Evolutionary conservation across 2,888 invertebrate genomes (phyloP), one percentile per base, ranked within the genome.

Genomic region (Cistogaster globosa): DNA sequence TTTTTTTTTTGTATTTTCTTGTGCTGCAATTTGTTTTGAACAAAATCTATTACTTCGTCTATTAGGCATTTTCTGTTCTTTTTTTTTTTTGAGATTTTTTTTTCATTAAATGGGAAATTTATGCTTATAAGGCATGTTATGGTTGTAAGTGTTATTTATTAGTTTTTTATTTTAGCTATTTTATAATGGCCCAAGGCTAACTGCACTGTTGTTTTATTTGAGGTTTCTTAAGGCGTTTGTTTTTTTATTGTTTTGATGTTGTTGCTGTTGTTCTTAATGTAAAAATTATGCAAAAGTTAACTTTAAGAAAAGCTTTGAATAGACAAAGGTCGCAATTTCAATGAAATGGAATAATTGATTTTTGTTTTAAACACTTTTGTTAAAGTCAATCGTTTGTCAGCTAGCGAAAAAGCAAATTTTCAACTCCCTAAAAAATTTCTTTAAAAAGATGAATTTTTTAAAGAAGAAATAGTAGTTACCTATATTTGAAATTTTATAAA

Each of bases 11-110:
- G 26, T 26, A 4, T 26, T 26, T 26, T 26, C 26, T 26, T 26
- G 26, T 26, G 26, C 12, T 71, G 74, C 68, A 78, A 82, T 79
- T 85, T 85, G 82, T 75, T 82, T 82, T 60, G 48, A 77, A 32
- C 57, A 65, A 82, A 82, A 85, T 85, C 85, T 85, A 85, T 85
- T 82, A 79, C 82, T 79, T 85, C 82, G 82, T 82, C 78, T 85
- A 78, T 74, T 79, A 67, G 76, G 57, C 68, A 62, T 81, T 83
- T 79, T 71, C 60, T 57, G 45, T 72, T 77, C 67, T 58, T 57
- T 26, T n/a, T 71, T 57, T 45, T 53, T n/a, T 32, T 77, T 58
- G 36, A 58, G 8, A 32, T 57, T 81, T 42, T 74, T 63, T 42
- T 62, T 38, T n/a, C 74, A 38, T 75, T 82, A 45, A 26, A 60